Conservation (phyloP, 2,113 vertebrate genomes). For the Podarcis muralis region DNA sequence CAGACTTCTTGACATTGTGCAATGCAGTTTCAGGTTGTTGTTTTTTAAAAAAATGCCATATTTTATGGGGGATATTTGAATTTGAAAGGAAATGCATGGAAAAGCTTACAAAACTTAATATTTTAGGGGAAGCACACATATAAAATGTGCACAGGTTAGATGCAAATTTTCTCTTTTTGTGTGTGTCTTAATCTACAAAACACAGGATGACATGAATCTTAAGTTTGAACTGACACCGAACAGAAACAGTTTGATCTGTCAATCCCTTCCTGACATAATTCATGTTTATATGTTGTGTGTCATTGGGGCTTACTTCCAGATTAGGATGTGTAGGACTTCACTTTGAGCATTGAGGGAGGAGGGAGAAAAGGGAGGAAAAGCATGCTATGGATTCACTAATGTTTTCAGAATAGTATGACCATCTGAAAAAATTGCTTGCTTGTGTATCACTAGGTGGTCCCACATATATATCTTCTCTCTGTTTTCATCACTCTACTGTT, state of each 20-base stretch:
- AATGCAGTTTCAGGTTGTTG: too few species aligned
- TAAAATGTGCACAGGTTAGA: too few species aligned
- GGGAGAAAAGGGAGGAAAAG: background rate
- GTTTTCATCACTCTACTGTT: background rate
- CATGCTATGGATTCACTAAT: background rate
- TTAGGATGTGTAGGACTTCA: background rate
- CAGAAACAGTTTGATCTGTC: background rate
- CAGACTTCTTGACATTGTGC: too few species aligned
- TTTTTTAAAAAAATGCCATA: too few species aligned
- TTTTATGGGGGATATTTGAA: too few species aligned
- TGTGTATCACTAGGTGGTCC: background rate
- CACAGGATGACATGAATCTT: too few species aligned
- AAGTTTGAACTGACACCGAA: too few species aligned
- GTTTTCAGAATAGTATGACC: background rate
- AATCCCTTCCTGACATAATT: background rate
- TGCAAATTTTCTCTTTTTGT: too few species aligned
- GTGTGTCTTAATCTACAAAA: too few species aligned
- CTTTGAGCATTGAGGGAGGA: background rate
- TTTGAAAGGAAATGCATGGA: too few species aligned
- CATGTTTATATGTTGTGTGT: background rate
- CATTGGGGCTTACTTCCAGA: background rate
- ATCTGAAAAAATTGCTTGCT: background rate
- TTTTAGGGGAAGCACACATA: too few species aligned
- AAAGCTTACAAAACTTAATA: too few species aligned
- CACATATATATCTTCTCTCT: background rate